Percentiles rank a stretch among this genome's conserved stretches.
Conservation (phyloP, 2,113 vertebrate genomes). For the Myiozetetes cayanensis region DNA sequence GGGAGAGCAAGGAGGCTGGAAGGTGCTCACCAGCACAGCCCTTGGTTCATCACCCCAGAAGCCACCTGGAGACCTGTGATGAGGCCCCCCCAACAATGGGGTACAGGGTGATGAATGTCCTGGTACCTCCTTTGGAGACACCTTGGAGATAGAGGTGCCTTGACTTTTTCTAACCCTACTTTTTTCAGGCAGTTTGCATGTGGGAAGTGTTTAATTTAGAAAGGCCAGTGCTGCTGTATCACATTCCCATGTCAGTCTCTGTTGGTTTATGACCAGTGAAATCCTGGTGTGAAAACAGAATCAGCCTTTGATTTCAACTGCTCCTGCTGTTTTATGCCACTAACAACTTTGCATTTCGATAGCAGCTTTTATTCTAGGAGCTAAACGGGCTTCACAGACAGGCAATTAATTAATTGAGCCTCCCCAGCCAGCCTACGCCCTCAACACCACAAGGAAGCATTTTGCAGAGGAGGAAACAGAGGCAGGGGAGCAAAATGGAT, state of each 20-base stretch:
- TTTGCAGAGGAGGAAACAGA: constrained; percentile 18
- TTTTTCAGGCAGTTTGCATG: neutral
- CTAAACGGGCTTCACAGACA: constrained; percentile 57
- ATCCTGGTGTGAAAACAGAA: constrained; percentile 42
- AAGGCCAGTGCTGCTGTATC: neutral
- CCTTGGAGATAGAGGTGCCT: neutral
- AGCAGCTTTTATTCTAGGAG: constrained; percentile 46
- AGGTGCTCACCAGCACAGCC: neutral
- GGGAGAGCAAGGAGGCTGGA: neutral
- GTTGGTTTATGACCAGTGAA: constrained; percentile 42
- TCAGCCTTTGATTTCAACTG: constrained; percentile 38
- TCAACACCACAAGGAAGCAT: neutral
- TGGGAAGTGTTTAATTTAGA: constrained; percentile 12
- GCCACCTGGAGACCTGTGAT: neutral
- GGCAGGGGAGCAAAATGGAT: neutral
- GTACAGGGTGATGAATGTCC: neutral
- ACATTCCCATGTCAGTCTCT: neutral
- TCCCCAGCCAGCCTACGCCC: constrained; percentile 21
- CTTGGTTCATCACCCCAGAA: neutral
- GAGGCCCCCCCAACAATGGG: fast-evolving
- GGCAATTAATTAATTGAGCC: constrained; percentile 55
- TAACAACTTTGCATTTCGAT: constrained; percentile 26
- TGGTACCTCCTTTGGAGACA: neutral
- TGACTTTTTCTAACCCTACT: neutral
- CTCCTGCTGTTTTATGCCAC: constrained; percentile 32